Percentiles rank a stretch among this genome's conserved stretches.
phyloP scores from a whole-genome alignment of 2,888 invertebrate genomes.

The Protonemura montana region DNA sequence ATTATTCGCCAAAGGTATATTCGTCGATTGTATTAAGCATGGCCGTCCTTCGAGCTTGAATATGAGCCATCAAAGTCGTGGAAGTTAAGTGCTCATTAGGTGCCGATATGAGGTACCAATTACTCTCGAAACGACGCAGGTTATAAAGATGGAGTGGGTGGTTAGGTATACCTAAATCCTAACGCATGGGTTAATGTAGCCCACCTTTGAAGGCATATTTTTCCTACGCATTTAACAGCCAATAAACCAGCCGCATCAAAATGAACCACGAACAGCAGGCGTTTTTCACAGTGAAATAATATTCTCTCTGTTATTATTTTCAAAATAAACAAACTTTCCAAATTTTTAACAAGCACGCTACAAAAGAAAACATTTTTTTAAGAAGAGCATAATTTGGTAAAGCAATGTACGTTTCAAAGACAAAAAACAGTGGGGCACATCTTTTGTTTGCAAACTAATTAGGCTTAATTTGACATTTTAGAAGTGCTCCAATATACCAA shows the following conservation, averaged over 20 bases:
- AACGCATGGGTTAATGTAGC: neutral
- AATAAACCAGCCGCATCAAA: neutral
- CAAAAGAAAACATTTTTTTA: neutral
- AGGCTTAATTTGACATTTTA: constrained; percentile 12
- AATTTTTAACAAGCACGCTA: neutral
- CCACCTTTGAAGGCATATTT: neutral
- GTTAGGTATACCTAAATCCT: neutral
- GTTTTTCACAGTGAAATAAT: neutral
- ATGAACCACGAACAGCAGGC: neutral
- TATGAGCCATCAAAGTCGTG: neutral
- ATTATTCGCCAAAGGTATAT: neutral
- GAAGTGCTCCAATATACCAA: neutral
- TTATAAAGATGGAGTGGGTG: neutral
- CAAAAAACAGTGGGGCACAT: neutral
- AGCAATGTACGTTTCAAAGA: neutral
- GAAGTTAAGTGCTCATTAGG: neutral
- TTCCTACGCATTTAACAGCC: neutral
- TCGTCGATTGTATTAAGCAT: neutral
- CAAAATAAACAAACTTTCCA: neutral
- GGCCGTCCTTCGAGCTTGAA: neutral
- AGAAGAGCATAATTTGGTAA: neutral
- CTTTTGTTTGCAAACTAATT: neutral
- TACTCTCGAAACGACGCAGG: neutral
- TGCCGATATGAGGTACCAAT: neutral
- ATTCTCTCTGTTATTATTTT: neutral